Evolutionary conservation across 2,888 invertebrate genomes (phyloP), one percentile per base, ranked within the genome.

Genomic region (Chrysolina haemoptera): DNA sequence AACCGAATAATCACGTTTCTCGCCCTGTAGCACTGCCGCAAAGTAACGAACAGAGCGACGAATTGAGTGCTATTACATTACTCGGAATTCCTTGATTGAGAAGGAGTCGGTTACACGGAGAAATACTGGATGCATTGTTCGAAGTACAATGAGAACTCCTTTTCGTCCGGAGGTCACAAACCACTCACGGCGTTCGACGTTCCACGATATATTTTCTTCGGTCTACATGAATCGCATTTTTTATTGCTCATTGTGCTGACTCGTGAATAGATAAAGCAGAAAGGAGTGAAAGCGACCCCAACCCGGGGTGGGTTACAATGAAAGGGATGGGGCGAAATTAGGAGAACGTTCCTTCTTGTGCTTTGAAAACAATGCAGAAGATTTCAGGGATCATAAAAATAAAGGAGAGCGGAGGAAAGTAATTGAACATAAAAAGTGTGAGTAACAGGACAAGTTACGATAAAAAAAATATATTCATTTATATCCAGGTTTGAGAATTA

Each of bases 121-220:
- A 59, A 59, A 59, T 59, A 27, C 59, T 59, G 16, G 35, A 59
- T 14, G 59, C 59, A 59, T 59, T 59, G 59, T 59, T 59, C 59
- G 59, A 22, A 35, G 14, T 35, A 59, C 59, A 59, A 59, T 59
- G 59, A 59, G 11, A 59, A n/a, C 59, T 59, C 27, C 59, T 59
- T 59, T 59, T 59, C 59, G 43, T 62, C 27, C 62, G 35, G 50
- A 43, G 71, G 67, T 67, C 67, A 63, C 71, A 71, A 63, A 71
- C 71, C 67, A 71, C 71, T 71, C 71, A 68, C 62, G 63, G 14
- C 18, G 22, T 70, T 70, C 71, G 71, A 71, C 71, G 27, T 71
- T 71, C 53, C 67, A 53, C n/a, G 71, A 68, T 68, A 68, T 71
- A 62, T 71, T 71, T 65, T 46, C 48, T 59, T 14, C n/a, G 27